These are phyloP conservation scores for Apocrypta bakeri DNA, from an alignment of 1,140 invertebrate species.

Conservation along the genomic window DNA sequence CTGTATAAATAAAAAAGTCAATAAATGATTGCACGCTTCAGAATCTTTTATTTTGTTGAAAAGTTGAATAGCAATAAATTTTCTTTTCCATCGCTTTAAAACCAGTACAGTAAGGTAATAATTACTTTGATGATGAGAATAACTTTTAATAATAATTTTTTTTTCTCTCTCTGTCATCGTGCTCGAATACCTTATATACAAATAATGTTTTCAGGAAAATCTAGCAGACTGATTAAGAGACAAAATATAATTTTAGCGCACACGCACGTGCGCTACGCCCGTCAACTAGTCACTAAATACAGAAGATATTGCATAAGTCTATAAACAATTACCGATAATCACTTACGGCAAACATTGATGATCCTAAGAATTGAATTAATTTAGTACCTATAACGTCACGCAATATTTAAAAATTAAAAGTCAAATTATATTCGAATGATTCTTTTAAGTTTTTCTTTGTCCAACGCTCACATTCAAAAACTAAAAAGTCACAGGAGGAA, in stretches of 20 bases:
- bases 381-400: not conserved
- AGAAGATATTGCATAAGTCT: not conserved
- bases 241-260: not conserved
- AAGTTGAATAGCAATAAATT: constrained; percentile 2
- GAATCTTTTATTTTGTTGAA: constrained; percentile 33
- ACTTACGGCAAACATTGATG: not conserved
- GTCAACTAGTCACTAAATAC: not conserved
- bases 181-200: constrained; percentile 35
- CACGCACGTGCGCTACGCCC: no score
- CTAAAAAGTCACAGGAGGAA: not conserved
- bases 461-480: not conserved
- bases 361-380: not conserved
- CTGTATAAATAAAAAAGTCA: constrained; percentile 4
- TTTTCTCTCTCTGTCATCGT: not conserved
- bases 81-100: constrained; percentile 16
- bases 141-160: no score
- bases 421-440: no score
- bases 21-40: constrained; percentile 3
- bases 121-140: constrained; percentile 19
- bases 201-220: constrained; percentile 8
- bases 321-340: constrained; percentile 6
- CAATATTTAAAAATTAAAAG: not conserved
- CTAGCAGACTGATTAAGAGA: constrained; percentile 3
- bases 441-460: not conserved
- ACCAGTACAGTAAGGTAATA: constrained; percentile 2